phyloP scores from a whole-genome alignment of 1,140 invertebrate species.

The Listronotus oregonensis region DNA sequence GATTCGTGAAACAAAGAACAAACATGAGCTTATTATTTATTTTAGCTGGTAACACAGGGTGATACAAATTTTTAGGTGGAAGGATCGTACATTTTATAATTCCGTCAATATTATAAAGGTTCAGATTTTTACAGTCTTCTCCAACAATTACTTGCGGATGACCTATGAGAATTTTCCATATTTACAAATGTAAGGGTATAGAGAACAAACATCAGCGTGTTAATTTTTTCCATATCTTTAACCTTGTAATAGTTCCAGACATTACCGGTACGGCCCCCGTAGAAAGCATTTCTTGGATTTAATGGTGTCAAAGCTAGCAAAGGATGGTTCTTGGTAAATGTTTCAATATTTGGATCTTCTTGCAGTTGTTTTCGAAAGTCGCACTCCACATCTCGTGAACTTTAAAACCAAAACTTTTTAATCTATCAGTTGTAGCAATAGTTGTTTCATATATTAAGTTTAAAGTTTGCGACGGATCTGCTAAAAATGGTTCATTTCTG shows the following conservation, averaged over 20 bases:
- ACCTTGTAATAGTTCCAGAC: too few species aligned
- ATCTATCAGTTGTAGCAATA: too few species aligned
- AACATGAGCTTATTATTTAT: slow-evolving; percentile 49
- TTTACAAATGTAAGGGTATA: slow-evolving; percentile 52
- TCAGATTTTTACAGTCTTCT: slow-evolving; percentile 17
- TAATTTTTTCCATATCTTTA: too few species aligned
- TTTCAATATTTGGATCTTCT: too few species aligned
- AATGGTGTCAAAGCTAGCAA: too few species aligned
- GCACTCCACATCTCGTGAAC: too few species aligned
- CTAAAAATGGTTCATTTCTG: neutral
- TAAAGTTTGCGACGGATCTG: neutral
- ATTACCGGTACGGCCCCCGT: too few species aligned
- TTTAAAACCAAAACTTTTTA: too few species aligned
- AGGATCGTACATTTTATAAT: slow-evolving; percentile 49
- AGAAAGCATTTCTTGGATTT: too few species aligned
- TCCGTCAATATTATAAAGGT: slow-evolving; percentile 36
- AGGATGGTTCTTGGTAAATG: too few species aligned
- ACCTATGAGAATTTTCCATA: slow-evolving; percentile 51
- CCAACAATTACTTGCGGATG: slow-evolving; percentile 45
- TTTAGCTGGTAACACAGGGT: slow-evolving; percentile 47
- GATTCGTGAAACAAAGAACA: slow-evolving; percentile 45
- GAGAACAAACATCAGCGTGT: slow-evolving; percentile 47
- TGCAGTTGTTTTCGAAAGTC: too few species aligned
- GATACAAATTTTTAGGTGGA: slow-evolving; percentile 48
- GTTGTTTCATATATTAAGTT: neutral